phyloP scores from a whole-genome alignment of 2,113 vertebrate genomes.

The Periophthalmus modestus region DNA sequence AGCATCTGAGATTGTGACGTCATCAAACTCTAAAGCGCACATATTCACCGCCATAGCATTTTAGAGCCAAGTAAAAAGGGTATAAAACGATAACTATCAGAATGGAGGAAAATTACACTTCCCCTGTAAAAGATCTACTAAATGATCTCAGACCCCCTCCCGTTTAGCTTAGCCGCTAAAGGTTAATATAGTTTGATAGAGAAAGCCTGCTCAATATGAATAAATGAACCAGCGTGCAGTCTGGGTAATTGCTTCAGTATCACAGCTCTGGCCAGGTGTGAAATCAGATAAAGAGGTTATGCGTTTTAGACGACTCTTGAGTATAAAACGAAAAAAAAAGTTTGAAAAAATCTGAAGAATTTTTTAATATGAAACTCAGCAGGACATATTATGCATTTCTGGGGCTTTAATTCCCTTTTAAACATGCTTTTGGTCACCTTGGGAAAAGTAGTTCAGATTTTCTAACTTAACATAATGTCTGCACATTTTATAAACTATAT shows the following conservation, averaged over 20 bases:
- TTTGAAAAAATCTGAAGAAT: not conserved
- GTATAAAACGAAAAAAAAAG: not conserved
- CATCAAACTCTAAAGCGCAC: too few relatives aligned
- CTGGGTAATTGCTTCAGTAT: not conserved
- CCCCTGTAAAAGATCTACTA: not conserved
- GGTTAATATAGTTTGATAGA: not conserved
- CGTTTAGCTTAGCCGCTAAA: not conserved
- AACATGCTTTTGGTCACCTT: too few relatives aligned
- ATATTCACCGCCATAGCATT: not conserved
- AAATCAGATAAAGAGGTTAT: not conserved
- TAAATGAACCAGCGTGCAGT: not conserved
- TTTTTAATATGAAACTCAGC: constrained; percentile 5
- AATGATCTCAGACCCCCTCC: not conserved
- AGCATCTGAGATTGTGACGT: too few relatives aligned
- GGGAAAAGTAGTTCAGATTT: too few relatives aligned
- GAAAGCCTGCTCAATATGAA: not conserved
- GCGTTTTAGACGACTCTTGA: not conserved
- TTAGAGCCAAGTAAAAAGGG: not conserved
- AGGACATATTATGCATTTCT: not conserved
- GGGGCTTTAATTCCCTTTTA: too few relatives aligned
- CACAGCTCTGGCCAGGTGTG: constrained; percentile 3
- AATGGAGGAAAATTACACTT: not conserved
- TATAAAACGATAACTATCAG: not conserved
- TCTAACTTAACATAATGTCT: too few relatives aligned
- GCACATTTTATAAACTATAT: too few relatives aligned